Conservation (phyloP, 2,113 vertebrate species). For the Pithys albifrons region DNA sequence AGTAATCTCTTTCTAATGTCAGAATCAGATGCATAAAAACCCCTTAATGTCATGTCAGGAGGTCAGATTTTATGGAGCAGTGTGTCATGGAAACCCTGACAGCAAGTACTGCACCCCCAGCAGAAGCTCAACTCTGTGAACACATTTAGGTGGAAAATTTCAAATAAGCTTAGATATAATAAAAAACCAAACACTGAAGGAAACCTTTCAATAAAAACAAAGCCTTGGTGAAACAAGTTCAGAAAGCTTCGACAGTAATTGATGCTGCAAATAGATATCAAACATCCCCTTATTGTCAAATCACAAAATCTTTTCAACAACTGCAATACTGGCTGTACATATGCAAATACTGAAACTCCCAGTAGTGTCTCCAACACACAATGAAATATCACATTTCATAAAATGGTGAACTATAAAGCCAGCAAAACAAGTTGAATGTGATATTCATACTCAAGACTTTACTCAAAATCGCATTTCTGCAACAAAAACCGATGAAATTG, state of each 20-base stretch:
- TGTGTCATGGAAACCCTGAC: neutral
- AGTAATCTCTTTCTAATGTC: constrained; percentile 2
- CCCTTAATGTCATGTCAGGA: neutral
- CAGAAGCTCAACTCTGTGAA: neutral
- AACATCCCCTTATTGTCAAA: neutral
- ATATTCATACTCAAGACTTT: neutral
- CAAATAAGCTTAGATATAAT: neutral
- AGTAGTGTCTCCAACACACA: neutral
- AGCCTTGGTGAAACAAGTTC: neutral
- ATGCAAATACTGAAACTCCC: neutral
- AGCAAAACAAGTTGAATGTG: neutral
- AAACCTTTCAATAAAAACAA: neutral
- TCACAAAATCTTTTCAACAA: neutral
- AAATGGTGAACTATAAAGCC: neutral
- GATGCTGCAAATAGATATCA: neutral
- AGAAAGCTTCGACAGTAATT: neutral
- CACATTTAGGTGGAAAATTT: neutral
- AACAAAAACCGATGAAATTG: neutral
- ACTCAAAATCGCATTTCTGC: neutral
- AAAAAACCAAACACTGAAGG: neutral
- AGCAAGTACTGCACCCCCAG: neutral
- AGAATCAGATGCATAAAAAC: constrained; percentile 36
- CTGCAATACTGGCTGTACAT: neutral
- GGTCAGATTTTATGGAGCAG: constrained; percentile 32
- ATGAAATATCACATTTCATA: neutral